These are phyloP conservation scores for Paracyclopina nana DNA, from an alignment of 1,140 invertebrate species.

Conservation along the genomic window DNA sequence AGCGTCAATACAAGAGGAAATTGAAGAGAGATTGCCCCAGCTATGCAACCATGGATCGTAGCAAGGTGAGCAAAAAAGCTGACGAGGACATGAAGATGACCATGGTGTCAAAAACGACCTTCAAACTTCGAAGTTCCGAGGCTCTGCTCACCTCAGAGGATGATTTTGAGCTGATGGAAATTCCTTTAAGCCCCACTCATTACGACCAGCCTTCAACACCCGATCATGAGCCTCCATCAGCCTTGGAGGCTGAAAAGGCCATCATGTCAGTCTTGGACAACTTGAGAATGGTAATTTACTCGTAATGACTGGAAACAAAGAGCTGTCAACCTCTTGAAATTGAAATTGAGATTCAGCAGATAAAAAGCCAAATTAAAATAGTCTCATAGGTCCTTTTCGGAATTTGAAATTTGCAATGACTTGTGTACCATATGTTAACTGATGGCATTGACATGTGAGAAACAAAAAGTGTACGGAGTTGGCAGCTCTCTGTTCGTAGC, in stretches of 20 bases:
- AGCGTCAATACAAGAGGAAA: slow-evolving; percentile 15
- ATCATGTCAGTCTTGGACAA: slow-evolving; percentile 6
- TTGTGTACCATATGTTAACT: not conserved
- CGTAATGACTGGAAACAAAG: not conserved
- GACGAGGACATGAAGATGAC: not conserved
- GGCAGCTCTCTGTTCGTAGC: too few species aligned
- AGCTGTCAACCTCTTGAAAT: not conserved
- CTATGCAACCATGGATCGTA: slow-evolving; percentile 6
- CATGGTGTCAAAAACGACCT: slow-evolving; percentile 16
- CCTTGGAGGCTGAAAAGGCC: slow-evolving; percentile 7
- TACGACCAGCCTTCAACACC: slow-evolving; percentile 14
- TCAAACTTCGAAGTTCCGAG: slow-evolving; percentile 1
- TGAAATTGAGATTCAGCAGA: too few species aligned
- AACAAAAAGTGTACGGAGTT: too few species aligned
- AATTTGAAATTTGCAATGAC: not conserved
- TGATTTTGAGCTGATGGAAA: slow-evolving; percentile 15
- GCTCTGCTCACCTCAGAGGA: not conserved
- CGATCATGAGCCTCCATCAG: slow-evolving; percentile 11
- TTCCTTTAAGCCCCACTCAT: slow-evolving; percentile 15
- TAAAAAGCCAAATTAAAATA: not conserved
- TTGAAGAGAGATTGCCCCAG: slow-evolving; percentile 8
- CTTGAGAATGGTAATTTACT: not conserved
- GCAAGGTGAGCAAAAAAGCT: not conserved
- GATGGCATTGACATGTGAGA: not conserved
- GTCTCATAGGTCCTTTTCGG: not conserved